A percentile compares a stretch with the other conserved stretches of the same genome.
Conservation (phyloP, 2,888 invertebrate genomes). For the Drosophila lutescens region DNA sequence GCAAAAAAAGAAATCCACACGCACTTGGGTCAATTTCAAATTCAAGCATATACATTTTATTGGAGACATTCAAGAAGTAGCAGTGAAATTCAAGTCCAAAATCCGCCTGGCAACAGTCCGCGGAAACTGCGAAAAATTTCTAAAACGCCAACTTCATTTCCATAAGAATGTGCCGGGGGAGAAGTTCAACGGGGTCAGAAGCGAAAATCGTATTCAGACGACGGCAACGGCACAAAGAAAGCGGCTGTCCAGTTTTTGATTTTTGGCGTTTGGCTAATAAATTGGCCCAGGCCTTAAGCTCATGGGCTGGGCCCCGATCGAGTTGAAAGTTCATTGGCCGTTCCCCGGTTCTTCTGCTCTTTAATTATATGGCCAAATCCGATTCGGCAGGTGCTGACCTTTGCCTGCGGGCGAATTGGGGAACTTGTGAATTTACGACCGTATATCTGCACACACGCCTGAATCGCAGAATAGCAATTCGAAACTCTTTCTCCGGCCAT, state of each 20-base stretch:
- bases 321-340: conserved; percentile 73
- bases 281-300: conserved; percentile 50
- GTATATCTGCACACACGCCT: conserved; percentile 9
- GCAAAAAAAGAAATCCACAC: conserved; percentile 10
- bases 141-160: conserved; percentile 28
- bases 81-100: not conserved
- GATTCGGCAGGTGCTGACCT: conserved; percentile 54
- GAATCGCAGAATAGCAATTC: conserved; percentile 15
- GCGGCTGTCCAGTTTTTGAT: conserved; percentile 17
- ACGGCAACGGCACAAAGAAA: conserved; percentile 31
- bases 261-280: conserved; percentile 48
- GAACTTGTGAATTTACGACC: conserved; percentile 16
- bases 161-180: conserved; percentile 25
- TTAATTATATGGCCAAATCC: conserved; percentile 53
- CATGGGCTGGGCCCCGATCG: conserved; percentile 34
- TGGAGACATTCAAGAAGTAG: not conserved
- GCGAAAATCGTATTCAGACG: not conserved
- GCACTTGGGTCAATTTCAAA: conserved; percentile 19
- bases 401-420: not conserved
- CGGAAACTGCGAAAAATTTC: conserved; percentile 15
- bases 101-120: conserved; percentile 27
- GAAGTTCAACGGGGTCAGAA: conserved; percentile 31
- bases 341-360: conserved; percentile 27
- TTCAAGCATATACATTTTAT: conserved; percentile 12
- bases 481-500: conserved; percentile 17